phyloP scores from a whole-genome alignment of 2,113 vertebrate species.

The Tyto alba region DNA sequence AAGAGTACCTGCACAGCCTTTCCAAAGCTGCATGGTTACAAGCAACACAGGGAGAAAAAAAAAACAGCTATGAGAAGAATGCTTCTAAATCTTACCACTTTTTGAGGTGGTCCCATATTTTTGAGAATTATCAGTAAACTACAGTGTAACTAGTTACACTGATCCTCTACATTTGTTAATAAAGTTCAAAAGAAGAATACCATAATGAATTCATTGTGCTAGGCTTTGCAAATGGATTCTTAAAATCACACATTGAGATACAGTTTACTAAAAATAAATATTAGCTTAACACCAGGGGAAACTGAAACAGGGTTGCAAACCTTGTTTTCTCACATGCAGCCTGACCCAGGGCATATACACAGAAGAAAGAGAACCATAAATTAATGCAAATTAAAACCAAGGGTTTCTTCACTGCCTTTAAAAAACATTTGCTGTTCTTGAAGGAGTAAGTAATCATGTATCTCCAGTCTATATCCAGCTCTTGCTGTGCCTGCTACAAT shows the following conservation, averaged over 20 bases:
- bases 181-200: not conserved
- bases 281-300: slow-evolving; percentile 20
- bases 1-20: not conserved
- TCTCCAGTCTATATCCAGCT: not conserved
- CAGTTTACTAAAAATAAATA: slow-evolving; percentile 32
- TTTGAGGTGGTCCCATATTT: not conserved
- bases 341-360: not conserved
- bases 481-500: not conserved
- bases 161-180: not conserved
- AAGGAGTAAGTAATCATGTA: not conserved
- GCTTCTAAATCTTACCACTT: not conserved
- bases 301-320: not conserved
- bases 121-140: not conserved
- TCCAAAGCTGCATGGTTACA: not conserved
- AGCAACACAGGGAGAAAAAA: not conserved
- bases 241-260: not conserved
- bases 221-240: not conserved
- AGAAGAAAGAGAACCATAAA: not conserved
- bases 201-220: not conserved
- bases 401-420: not conserved
- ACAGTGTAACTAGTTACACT: not conserved
- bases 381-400: not conserved
- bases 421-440: not conserved
- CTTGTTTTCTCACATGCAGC: not conserved
- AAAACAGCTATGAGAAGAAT: not conserved